Percentiles rank a stretch among this genome's conserved stretches.
Conservation (phyloP, 2,888 invertebrate genomes). For the Aplocera efformata region DNA sequence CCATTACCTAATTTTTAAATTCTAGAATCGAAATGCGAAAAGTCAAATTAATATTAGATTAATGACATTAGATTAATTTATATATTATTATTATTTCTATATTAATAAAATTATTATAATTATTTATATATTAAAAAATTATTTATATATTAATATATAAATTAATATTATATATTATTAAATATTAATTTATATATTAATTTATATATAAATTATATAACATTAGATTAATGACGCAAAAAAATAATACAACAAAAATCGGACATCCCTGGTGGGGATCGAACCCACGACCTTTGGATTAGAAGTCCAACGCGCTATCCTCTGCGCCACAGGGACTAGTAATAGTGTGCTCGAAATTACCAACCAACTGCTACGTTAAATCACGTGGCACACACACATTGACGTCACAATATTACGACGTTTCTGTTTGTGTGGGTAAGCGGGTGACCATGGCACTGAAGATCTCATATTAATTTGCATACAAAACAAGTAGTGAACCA, state of each 20-base stretch:
- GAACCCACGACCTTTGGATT: constrained; percentile 94
- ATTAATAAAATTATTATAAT: too few species aligned
- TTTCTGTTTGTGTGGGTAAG: constrained; percentile 12
- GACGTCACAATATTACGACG: constrained; percentile 13
- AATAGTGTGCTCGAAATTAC: constrained; percentile 35
- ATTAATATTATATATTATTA: too few species aligned
- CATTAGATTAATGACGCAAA: background rate
- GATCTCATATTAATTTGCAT: constrained; percentile 12
- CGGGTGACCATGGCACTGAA: constrained; percentile 17
- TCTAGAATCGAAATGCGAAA: too few species aligned
- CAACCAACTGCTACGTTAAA: constrained; percentile 1
- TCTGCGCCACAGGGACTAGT: constrained; percentile 89
- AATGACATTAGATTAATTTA: too few species aligned
- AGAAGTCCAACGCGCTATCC: constrained; percentile 94
- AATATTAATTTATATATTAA: too few species aligned
- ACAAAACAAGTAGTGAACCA: background rate
- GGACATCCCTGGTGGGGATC: constrained; percentile 89
- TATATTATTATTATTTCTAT: too few species aligned
- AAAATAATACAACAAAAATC: constrained; percentile 17
- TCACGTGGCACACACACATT: constrained; percentile 27
- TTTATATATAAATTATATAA: too few species aligned
- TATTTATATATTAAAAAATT: too few species aligned
- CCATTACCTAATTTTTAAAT: too few species aligned
- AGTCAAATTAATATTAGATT: too few species aligned
- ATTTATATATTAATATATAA: too few species aligned